phyloP scores from a whole-genome alignment of 2,797 vertebrate species.

The Fistularia tabacaria region DNA sequence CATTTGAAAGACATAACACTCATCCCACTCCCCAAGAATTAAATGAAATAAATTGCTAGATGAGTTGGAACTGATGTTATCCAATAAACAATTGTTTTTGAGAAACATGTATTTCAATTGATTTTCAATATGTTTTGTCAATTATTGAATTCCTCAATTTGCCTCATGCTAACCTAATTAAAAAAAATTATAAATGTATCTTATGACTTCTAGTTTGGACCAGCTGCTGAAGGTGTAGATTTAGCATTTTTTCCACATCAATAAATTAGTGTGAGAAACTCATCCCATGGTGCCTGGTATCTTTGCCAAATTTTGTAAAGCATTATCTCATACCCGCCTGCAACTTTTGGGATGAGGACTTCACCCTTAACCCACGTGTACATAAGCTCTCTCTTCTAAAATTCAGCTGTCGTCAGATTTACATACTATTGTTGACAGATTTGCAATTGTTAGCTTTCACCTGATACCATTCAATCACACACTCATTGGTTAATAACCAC shows the following conservation, averaged over 20 bases:
- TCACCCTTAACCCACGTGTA: slow-evolving; percentile 39
- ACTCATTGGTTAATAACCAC: slow-evolving; percentile 2
- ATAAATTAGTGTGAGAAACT: slow-evolving; percentile 20
- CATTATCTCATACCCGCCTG: slow-evolving; percentile 58
- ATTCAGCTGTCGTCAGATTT: slow-evolving; percentile 50
- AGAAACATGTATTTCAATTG: background rate
- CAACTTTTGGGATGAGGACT: slow-evolving; percentile 41
- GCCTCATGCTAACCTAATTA: background rate
- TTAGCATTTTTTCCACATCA: slow-evolving; percentile 57
- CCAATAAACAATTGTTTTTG: too few species aligned
- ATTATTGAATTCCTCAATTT: background rate
- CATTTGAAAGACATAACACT: too few species aligned
- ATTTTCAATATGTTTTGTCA: background rate
- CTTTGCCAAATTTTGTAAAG: slow-evolving; percentile 64
- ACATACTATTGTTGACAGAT: slow-evolving; percentile 45
- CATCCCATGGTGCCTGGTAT: slow-evolving; percentile 37
- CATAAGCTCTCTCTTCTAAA: slow-evolving; percentile 42
- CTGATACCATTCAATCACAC: slow-evolving; percentile 17
- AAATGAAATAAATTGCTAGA: too few species aligned
- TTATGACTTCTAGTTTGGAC: slow-evolving; percentile 18
- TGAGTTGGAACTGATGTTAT: too few species aligned
- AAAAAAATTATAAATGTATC: too few species aligned
- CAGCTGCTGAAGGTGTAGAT: slow-evolving; percentile 30
- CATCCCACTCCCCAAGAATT: too few species aligned
- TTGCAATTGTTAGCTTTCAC: slow-evolving; percentile 44